Evolutionary conservation across 2,113 vertebrate genomes (phyloP).

Genomic region (Elephantulus edwardii): DNA sequence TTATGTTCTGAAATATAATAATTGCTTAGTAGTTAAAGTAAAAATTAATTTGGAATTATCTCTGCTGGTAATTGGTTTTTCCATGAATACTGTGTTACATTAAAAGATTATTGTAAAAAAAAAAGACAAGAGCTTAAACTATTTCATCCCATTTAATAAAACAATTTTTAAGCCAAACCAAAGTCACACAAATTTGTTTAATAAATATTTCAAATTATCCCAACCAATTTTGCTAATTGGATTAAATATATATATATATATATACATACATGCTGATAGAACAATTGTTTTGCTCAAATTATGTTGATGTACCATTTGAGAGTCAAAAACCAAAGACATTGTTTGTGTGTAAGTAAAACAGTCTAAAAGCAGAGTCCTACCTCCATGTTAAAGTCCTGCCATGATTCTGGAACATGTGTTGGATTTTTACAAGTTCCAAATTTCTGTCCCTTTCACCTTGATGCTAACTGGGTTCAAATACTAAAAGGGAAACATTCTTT

Average conservation of each 20-base stretch:
- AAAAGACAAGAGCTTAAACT: neutral
- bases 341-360: too few species aligned
- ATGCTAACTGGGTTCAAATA: too few species aligned
- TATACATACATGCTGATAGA: neutral
- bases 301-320: too few species aligned
- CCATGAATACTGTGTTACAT: neutral
- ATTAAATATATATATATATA: neutral
- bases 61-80: neutral
- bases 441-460: too few species aligned
- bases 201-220: neutral
- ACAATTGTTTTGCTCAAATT: too few species aligned
- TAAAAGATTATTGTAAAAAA: neutral
- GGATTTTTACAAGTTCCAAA: too few species aligned
- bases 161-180: neutral
- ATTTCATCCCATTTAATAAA: neutral
- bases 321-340: too few species aligned
- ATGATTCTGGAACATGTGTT: too few species aligned
- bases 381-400: too few species aligned
- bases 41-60: neutral
- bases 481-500: too few species aligned
- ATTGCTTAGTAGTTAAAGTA: neutral
- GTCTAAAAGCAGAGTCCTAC: too few species aligned
- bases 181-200: neutral
- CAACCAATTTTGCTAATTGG: neutral
- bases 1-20: neutral